Conservation (phyloP, 2,888 invertebrate genomes). For the Tiliacea aurago region DNA sequence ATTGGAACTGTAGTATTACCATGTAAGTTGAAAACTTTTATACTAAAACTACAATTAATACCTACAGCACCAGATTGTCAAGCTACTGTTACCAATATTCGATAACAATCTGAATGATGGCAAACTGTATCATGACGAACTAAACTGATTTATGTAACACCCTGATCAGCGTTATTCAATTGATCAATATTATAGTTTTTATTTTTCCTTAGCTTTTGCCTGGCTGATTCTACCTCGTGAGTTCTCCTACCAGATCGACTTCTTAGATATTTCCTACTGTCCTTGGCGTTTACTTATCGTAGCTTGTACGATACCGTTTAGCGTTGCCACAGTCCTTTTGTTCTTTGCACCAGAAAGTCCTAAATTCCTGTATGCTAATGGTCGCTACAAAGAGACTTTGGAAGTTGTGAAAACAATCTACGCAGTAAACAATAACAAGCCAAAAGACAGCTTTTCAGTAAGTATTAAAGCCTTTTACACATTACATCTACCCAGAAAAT, state of each 20-base stretch:
- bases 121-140: not conserved
- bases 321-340: conserved; percentile 91
- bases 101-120: not conserved
- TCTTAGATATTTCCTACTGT: conserved; percentile 90
- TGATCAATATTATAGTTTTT: not conserved
- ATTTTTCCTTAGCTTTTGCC: conserved; percentile 89
- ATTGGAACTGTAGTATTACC: conserved; percentile 90
- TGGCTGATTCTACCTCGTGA: conserved; percentile 92
- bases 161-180: not conserved
- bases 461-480: conserved; percentile 49
- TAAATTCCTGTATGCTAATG: conserved; percentile 92
- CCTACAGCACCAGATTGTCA: not conserved
- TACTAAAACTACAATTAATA: not conserved
- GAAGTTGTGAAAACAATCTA: conserved; percentile 82
- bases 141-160: not conserved
- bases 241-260: conserved; percentile 81
- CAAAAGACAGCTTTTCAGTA: conserved; percentile 80
- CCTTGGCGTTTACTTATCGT: conserved; percentile 94
- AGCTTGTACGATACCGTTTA: conserved; percentile 91
- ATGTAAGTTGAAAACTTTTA: conserved; percentile 76
- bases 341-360: conserved; percentile 94
- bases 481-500: not conserved
- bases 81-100: not conserved
- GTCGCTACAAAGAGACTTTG: conserved; percentile 91
- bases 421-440: conserved; percentile 75